A percentile compares a stretch with the other conserved stretches of the same genome.
Conservation (phyloP, 2,113 vertebrate genomes). For the Gambusia holbrooki region DNA sequence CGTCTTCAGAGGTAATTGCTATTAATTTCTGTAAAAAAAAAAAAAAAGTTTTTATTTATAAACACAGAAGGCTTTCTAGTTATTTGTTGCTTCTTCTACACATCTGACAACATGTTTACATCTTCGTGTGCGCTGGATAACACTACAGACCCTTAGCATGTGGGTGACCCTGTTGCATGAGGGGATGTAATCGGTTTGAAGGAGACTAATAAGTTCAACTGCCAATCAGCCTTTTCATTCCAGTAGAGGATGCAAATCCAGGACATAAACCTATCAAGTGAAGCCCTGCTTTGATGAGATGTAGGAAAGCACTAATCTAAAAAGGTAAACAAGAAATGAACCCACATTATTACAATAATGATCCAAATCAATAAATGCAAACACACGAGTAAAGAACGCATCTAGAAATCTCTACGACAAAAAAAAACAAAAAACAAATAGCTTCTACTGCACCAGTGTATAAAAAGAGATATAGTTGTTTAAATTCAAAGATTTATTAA, state of each 20-base stretch:
- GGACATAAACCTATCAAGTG: slow-evolving; percentile 67
- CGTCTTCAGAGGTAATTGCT: not conserved
- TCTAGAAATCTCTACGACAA: not conserved
- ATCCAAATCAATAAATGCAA: not conserved
- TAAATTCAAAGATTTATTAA: slow-evolving; percentile 61
- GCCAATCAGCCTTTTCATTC: slow-evolving; percentile 51
- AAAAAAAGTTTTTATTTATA: not conserved
- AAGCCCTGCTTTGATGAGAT: slow-evolving; percentile 65
- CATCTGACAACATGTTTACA: not conserved
- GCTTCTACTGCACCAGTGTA: not conserved
- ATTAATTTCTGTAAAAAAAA: not conserved
- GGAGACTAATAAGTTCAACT: slow-evolving; percentile 63
- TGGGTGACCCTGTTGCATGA: slow-evolving; percentile 21
- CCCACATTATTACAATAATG: not conserved
- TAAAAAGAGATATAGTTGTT: not conserved
- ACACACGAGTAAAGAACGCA: too few relatives aligned
- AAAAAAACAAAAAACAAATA: not conserved
- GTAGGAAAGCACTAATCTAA: slow-evolving; percentile 39
- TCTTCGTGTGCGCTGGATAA: not conserved
- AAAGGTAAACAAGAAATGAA: slow-evolving; percentile 16
- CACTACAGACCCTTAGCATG: slow-evolving; percentile 6
- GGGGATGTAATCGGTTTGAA: slow-evolving; percentile 47
- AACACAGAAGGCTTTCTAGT: not conserved
- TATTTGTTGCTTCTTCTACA: not conserved
- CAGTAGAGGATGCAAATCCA: slow-evolving; percentile 17